These are phyloP conservation scores for Monopterus albus DNA, from an alignment of 2,113 vertebrate species.

Conservation along the genomic window DNA sequence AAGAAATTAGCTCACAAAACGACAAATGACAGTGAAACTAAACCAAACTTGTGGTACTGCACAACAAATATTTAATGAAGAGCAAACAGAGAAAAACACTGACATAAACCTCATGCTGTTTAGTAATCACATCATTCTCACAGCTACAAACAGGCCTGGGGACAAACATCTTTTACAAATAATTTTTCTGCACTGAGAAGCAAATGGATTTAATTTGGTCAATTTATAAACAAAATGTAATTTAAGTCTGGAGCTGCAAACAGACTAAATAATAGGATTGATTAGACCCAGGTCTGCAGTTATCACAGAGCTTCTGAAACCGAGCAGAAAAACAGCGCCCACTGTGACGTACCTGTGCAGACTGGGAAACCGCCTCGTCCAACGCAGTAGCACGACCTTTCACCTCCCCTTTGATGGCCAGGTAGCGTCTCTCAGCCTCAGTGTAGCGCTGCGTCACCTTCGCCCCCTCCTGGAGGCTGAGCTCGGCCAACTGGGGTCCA, in stretches of 20 bases:
- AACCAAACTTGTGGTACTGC: not conserved
- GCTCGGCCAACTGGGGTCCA: slow-evolving; percentile 91
- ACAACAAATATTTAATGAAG: not conserved
- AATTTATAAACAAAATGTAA: not conserved
- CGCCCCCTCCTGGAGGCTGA: slow-evolving; percentile 91
- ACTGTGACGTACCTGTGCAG: slow-evolving; percentile 90
- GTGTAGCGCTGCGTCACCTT: slow-evolving; percentile 88
- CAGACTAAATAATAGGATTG: not conserved
- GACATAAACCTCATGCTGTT: slow-evolving; percentile 41
- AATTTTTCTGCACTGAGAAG: not conserved
- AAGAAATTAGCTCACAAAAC: not conserved
- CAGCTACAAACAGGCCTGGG: slow-evolving; percentile 14
- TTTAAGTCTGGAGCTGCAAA: not conserved
- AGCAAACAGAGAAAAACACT: slow-evolving; percentile 7
- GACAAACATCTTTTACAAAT: slow-evolving; percentile 16
- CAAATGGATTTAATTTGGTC: not conserved
- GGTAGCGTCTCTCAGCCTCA: slow-evolving; percentile 86
- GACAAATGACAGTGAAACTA: not conserved
- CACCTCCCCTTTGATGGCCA: slow-evolving; percentile 93
- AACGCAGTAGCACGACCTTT: slow-evolving; percentile 88
- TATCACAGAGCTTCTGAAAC: not conserved
- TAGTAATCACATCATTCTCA: slow-evolving; percentile 14
- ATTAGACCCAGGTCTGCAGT: slow-evolving; percentile 25
- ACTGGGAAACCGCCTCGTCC: slow-evolving; percentile 95
- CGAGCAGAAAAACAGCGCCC: too few relatives aligned